phyloP scores from a whole-genome alignment of 1,140 invertebrate species.

The Drosophila kanapiae region DNA sequence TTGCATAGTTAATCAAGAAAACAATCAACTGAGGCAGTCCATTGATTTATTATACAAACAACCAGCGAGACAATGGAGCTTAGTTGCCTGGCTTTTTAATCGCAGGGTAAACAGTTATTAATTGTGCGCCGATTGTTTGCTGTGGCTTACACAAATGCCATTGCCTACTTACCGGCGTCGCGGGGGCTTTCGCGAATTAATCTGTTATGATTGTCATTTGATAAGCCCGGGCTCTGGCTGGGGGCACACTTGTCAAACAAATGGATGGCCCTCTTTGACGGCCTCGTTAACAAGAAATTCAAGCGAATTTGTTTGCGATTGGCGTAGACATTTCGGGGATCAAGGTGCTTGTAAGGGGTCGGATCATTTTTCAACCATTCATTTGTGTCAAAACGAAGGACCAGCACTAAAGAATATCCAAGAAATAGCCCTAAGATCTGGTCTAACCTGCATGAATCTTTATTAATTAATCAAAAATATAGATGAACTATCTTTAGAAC shows the following conservation, averaged over 20 bases:
- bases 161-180: conserved; percentile 47
- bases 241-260: conserved; percentile 51
- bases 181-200: conserved; percentile 68
- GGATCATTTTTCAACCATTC: conserved; percentile 10
- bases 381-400: conserved; percentile 11
- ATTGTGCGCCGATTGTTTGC: conserved; percentile 58
- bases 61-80: conserved; percentile 26
- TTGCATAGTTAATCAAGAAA: conserved; percentile 70
- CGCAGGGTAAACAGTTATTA: conserved; percentile 79
- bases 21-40: conserved; percentile 60
- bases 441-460: neutral
- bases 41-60: conserved; percentile 82
- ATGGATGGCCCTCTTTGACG: conserved; percentile 42
- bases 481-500: neutral
- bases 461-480: neutral
- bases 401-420: neutral
- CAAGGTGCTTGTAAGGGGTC: neutral
- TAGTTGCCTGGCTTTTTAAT: conserved; percentile 67
- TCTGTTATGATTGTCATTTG: conserved; percentile 79
- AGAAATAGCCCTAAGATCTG: neutral
- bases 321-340: conserved; percentile 18
- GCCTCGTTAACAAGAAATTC: conserved; percentile 50
- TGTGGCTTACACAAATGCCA: conserved; percentile 63
- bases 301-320: conserved; percentile 30
- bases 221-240: conserved; percentile 37